Base-by-base conservation (phyloP, 2,797 vertebrate genomes). In the Fratercula arctica region DNA sequence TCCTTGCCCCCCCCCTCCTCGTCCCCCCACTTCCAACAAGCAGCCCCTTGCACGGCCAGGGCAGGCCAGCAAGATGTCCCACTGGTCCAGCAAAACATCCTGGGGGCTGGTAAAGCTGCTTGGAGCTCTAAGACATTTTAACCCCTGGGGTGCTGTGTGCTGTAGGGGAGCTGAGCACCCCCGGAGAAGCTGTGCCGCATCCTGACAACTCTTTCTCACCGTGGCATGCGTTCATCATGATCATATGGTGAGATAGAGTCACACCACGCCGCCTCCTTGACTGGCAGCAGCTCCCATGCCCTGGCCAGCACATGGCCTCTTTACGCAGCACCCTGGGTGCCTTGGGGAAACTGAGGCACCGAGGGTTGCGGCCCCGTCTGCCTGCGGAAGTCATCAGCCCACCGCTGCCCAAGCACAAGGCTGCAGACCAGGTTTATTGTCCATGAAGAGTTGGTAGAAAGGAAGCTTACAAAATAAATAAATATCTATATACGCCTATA, bases 391-490 rank as follows among this genome's bases (percentile, higher is more conserved):
- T 23, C 73, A 76, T 11, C 29, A 54, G 39, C n/a, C 54, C 59
- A 56, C 8, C 4, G 0, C 48, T 63, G 39, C 60, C 61, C 25
- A 35, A 74, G 51, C 8, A 0, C 39, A 24, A 72, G 54, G 73
- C 68, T 78, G 46, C 56, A 90, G n/a, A 53, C 12, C 29, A 61
- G 37, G 66, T 95, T 95, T 92, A 95, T 92, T 90, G 67, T 78
- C 67, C 46, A n/a, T 11, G 2, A 7, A 21, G 60, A 57, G 56
- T 3, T 20, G 57, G 74, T 51, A 82, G 39, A 68, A 89, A 90
- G 72, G 61, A 85, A 87, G 63, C 83, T 95, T 88, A 85, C 51
- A 88, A 94, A 95, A 94, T 75, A 90, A 95, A 91, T 63, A 85
- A 68, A 17, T 87, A 59, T 84, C 66, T 88, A 18, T 56, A 31